Conservation (phyloP, 2,797 vertebrate genomes). For the Anguilla obscura region DNA sequence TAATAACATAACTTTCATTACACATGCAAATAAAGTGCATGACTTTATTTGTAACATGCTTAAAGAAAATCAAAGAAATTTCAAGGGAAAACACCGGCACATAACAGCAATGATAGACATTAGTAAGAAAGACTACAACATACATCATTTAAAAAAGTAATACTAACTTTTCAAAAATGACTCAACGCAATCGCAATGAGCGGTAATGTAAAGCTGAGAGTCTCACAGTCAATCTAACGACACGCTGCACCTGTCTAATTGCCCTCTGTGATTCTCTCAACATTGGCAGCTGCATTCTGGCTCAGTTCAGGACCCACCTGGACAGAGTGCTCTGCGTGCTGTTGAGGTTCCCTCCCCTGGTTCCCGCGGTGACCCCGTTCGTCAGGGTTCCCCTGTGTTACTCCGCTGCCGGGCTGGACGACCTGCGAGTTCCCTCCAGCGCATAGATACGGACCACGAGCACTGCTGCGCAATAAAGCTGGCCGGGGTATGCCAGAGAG, state of each 20-base stretch:
- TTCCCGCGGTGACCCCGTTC: conserved; percentile 28
- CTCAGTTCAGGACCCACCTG: conserved; percentile 56
- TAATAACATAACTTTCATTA: not conserved
- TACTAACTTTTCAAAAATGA: not conserved
- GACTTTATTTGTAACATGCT: too few species aligned
- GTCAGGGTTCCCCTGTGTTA: conserved; percentile 8
- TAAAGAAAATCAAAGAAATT: not conserved
- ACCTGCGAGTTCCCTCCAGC: conserved; percentile 27
- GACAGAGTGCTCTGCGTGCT: conserved; percentile 32
- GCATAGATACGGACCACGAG: conserved; percentile 42
- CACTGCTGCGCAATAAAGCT: conserved; percentile 66
- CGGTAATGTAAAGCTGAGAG: not conserved
- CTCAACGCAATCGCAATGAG: not conserved
- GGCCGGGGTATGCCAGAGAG: conserved; percentile 57
- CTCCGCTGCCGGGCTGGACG: not conserved
- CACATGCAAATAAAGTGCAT: too few species aligned
- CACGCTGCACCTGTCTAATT: conserved; percentile 18
- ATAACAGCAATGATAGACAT: not conserved
- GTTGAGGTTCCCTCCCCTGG: conserved; percentile 9
- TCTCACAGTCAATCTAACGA: conserved; percentile 13
- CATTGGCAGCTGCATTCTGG: not conserved
- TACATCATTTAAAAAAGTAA: not conserved
- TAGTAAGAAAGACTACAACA: not conserved
- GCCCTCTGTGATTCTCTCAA: not conserved
- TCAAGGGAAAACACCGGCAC: not conserved